Percentiles rank a stretch among this genome's conserved stretches.
These are phyloP conservation scores for Cyphomyrmex costatus DNA, from an alignment of 1,140 invertebrate genomes.

Conservation along the genomic window DNA sequence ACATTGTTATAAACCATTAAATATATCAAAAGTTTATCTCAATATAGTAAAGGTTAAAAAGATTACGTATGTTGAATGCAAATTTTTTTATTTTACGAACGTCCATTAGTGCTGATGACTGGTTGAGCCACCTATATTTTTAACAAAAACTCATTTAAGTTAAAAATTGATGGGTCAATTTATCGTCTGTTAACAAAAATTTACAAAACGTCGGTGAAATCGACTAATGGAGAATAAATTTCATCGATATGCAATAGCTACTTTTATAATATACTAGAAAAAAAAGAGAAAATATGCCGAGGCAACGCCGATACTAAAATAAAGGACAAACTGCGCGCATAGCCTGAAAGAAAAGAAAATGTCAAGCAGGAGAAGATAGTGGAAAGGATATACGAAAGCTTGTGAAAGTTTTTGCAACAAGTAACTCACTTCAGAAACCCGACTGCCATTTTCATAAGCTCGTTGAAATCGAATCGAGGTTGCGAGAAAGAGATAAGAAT, in stretches of 20 bases:
- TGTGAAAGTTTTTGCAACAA: conserved; percentile 67
- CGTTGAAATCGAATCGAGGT: conserved; percentile 67
- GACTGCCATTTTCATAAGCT: conserved; percentile 73
- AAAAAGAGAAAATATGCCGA: neutral
- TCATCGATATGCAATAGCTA: conserved; percentile 35
- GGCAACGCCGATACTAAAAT: neutral
- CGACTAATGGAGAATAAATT: conserved; percentile 53
- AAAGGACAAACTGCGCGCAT: conserved; percentile 26
- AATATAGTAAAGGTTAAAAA: conserved; percentile 18
- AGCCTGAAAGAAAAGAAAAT: conserved; percentile 38
- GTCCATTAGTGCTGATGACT: neutral
- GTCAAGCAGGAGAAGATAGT: conserved; percentile 12
- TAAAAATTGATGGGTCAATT: conserved; percentile 33
- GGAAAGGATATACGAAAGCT: conserved; percentile 33
- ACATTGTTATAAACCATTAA: neutral
- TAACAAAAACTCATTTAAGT: conserved; percentile 33
- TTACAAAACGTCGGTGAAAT: conserved; percentile 24
- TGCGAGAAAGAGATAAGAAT: conserved; percentile 48
- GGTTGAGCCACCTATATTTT: conserved; percentile 13
- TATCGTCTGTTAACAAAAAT: conserved; percentile 38
- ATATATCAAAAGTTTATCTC: neutral
- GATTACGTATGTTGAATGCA: neutral
- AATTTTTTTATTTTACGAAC: conserved; percentile 13
- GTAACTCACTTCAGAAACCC: conserved; percentile 64
- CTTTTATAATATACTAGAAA: neutral